Base-by-base conservation (phyloP, 2,113 vertebrate species). In the Clupea harengus region DNA sequence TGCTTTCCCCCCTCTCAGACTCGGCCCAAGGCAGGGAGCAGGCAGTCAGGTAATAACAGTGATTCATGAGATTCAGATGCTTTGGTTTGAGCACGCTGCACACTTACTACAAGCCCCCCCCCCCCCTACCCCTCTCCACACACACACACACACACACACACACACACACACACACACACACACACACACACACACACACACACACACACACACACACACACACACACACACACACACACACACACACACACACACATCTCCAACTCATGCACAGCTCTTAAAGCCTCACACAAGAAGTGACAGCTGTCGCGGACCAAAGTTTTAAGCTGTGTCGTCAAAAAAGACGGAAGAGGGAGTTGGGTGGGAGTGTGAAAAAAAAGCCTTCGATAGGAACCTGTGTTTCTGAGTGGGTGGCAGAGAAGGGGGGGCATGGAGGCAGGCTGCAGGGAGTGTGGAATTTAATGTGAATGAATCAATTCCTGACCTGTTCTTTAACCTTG, bases 381-480 rank as follows among this genome's bases (percentile, higher is more conserved):
- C 28, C 22, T 67, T n/a, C n/a, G 22, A 67, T n/a, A 39, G 67
- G 25, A 39, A 72, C 28, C 67, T 60, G 50, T 64, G 80, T 75
- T 45, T 50, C 45, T 80, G 82, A 13, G 8, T 20, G 80, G 67
- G 50, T 47, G 80, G 82, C 67, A 47, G 45, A 18, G 46, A 13
- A 75, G 28, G n/a, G 15, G 25, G 45, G 81, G 4, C 5, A 10
- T 44, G 39, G 25, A 39, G 32, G 45, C 13, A 13, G 47, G 45
- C 17, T 22, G 84, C 18, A n/a, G 28, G 47, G 45, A 49, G n/a
- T 25, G 86, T n/a, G 64, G 45, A 20, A 82, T 78, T 83, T 75
- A 86, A 84, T 88, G 80, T 86, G 86, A 85, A 86, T 89, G 45
- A 86, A 89, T 87, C 86, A 85, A 87, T 89, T 57, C 18, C 54